Evolutionary conservation across 2,888 invertebrate genomes (phyloP).

Genomic region (Eristalis pertinax): DNA sequence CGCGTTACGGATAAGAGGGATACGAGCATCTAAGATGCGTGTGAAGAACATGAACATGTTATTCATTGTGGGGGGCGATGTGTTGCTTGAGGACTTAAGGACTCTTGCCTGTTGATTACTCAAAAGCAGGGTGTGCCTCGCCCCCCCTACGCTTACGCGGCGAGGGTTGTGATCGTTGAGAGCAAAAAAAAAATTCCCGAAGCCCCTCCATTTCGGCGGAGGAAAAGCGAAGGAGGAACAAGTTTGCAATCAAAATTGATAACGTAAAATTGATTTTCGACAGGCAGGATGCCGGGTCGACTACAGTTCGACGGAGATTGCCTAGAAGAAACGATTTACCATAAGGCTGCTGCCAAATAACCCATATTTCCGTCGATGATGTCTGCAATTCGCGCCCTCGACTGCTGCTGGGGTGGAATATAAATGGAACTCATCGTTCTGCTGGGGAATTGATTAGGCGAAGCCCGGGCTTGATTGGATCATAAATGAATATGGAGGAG

Average conservation of each 20-base stretch:
- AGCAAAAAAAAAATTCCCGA: slow-evolving; percentile 37
- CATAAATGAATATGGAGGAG: slow-evolving; percentile 24
- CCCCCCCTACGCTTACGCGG: background rate
- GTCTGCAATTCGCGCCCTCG: background rate
- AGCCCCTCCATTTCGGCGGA: background rate
- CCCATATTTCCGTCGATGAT: slow-evolving; percentile 33
- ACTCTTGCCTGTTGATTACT: slow-evolving; percentile 42
- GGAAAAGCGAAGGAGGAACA: slow-evolving; percentile 1
- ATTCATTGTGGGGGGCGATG: slow-evolving; percentile 4
- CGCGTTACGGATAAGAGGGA: background rate
- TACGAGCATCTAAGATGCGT: slow-evolving; percentile 27
- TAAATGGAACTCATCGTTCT: slow-evolving; percentile 57
- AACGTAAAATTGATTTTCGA: slow-evolving; percentile 56
- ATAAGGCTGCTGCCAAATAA: slow-evolving; percentile 40
- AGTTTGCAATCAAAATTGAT: slow-evolving; percentile 46
- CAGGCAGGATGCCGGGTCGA: slow-evolving; percentile 15
- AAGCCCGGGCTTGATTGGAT: slow-evolving; percentile 34
- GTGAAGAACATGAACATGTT: slow-evolving; percentile 25
- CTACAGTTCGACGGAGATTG: slow-evolving; percentile 48
- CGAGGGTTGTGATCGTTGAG: slow-evolving; percentile 25
- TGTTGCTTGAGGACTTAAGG: slow-evolving; percentile 19
- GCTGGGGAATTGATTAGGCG: slow-evolving; percentile 62
- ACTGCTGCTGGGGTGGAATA: slow-evolving; percentile 20
- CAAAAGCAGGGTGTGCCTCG: background rate
- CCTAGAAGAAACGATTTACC: slow-evolving; percentile 65